These are phyloP conservation scores for Falco columbarius DNA, from an alignment of 2,797 vertebrate species.

Conservation along the genomic window DNA sequence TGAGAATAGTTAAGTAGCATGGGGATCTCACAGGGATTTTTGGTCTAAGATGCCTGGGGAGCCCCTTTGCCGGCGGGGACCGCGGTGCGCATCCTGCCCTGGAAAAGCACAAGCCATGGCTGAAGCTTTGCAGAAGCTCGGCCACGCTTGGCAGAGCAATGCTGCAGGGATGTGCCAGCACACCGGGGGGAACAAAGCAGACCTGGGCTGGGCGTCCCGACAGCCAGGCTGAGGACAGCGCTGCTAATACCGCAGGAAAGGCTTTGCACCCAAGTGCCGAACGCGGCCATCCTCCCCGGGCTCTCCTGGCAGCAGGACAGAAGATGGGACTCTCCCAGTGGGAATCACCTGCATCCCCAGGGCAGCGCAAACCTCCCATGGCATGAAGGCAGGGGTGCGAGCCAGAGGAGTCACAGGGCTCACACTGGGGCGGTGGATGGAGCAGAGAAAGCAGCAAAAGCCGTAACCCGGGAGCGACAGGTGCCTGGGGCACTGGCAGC, in stretches of 20 bases:
- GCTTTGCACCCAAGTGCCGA: neutral
- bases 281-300: accelerated
- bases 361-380: accelerated
- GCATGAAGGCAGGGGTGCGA: accelerated
- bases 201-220: accelerated
- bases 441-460: neutral
- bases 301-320: neutral
- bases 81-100: accelerated
- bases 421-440: accelerated
- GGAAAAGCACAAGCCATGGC: neutral
- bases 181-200: neutral
- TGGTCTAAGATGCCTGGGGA: slow-evolving; percentile 24
- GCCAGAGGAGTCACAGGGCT: neutral
- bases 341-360: neutral
- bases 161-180: accelerated
- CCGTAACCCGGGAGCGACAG: neutral
- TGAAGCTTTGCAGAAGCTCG: neutral
- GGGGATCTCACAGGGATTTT: slow-evolving; percentile 37
- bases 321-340: neutral
- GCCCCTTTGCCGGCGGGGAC: neutral
- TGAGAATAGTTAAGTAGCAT: neutral
- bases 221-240: neutral
- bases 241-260: neutral
- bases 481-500: neutral
- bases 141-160: accelerated